Evolutionary conservation across 2,888 invertebrate genomes (phyloP).

Genomic region (Dysmachus trigonus): DNA sequence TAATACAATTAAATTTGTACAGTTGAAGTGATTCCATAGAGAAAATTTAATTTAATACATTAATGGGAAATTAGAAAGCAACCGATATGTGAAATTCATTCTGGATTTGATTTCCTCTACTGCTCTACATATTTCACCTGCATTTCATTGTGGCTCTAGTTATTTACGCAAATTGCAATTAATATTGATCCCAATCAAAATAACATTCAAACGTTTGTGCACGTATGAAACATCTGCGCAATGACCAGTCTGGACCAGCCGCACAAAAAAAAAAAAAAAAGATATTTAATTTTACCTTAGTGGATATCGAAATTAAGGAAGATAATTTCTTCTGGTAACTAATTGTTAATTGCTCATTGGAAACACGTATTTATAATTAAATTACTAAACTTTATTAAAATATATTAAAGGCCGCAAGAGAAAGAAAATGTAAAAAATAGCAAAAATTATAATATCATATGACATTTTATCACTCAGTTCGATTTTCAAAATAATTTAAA

Average conservation of each 20-base stretch:
- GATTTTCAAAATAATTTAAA: neutral
- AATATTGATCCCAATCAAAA: neutral
- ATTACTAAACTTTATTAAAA: neutral
- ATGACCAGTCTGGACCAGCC: neutral
- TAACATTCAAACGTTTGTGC: neutral
- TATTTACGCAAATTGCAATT: neutral
- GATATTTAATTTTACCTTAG: neutral
- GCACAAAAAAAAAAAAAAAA: neutral
- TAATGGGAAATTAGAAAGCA: neutral
- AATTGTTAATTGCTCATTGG: neutral
- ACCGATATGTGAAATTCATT: neutral
- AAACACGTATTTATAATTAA: neutral
- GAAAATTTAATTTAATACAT: neutral
- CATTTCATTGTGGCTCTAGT: neutral
- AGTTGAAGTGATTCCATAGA: neutral
- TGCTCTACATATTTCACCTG: neutral
- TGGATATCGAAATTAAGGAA: neutral
- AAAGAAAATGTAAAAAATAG: neutral
- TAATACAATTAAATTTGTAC: neutral
- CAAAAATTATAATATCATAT: neutral
- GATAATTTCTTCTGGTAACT: neutral
- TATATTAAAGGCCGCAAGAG: neutral
- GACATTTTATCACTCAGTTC: neutral
- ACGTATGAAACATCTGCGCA: neutral
- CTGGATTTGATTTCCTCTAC: neutral